Evolutionary conservation across 2,888 invertebrate species (phyloP), one percentile per base, ranked within the genome.

Genomic region (Watsonalla binaria): DNA sequence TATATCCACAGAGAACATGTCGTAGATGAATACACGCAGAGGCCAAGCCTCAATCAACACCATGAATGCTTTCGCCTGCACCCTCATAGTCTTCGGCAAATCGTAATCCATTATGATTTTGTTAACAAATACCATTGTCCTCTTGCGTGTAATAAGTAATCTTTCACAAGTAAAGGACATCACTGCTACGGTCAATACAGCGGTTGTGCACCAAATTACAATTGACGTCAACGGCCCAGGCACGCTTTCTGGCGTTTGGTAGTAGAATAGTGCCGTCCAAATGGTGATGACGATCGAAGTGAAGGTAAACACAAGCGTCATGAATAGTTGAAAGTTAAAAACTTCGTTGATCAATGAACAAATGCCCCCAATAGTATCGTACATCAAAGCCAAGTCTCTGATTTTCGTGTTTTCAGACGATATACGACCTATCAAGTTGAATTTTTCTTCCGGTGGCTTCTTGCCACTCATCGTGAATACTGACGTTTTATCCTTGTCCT

Each of bases 1-100:
- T 24, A 86, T 75, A 58, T 88, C 82, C 2, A 88, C 74, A 6
- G 78, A 72, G 58, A 85, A 82, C 80, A 87, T 81, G 53, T 84
- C 79, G 51, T 80, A 87, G 5, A 82, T 66, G 33, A 63, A 73
- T 6, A 84, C 69, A 0, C 66, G 63, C 14, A 84, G 58, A 2
- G 82, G 74, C 82, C 84, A 86, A 0, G 80, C 76, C 42, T 84
- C 79, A n/a, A 82, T 74, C 5, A 85, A 54, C 47, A 83, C 78
- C 73, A 83, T 78, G 51, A 87, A 86, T 5, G 79, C 76, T 62
- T 86, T 86, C 5, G 82, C 81, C 65, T 85, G 81, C 6, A 75
- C 62, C 48, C 85, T 66, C 72, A 81, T 78, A 0, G 60, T 62
- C 54, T 70, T 75, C 2, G 84, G 82, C 4, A 84, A 66, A 24